These are phyloP conservation scores for Lobophora halterata DNA, from an alignment of 2,888 invertebrate species.

Conservation along the genomic window DNA sequence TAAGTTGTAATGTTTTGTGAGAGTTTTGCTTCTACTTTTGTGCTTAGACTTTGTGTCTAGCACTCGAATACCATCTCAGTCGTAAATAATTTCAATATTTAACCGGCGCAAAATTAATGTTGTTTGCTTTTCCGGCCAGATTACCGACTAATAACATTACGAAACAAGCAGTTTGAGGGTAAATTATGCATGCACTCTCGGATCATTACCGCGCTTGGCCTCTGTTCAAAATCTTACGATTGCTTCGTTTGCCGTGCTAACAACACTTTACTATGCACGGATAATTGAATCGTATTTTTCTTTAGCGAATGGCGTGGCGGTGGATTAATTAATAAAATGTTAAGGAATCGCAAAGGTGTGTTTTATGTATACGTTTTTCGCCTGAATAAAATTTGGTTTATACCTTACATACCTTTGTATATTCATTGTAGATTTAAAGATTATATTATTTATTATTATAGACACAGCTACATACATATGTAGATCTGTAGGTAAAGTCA, in stretches of 20 bases:
- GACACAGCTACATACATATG: too few species aligned
- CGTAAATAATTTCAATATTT: slow-evolving; percentile 79
- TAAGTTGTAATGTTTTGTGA: too few species aligned
- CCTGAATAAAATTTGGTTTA: too few species aligned
- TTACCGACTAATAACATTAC: slow-evolving; percentile 80
- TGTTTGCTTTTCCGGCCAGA: slow-evolving; percentile 74
- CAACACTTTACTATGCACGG: slow-evolving; percentile 38
- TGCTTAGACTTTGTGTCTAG: too few species aligned
- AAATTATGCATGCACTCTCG: slow-evolving; percentile 80
- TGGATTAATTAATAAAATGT: neutral
- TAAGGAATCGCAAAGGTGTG: slow-evolving; percentile 6
- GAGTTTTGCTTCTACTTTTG: too few species aligned
- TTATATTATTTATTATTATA: too few species aligned
- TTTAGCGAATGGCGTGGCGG: slow-evolving; percentile 6
- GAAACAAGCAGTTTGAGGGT: slow-evolving; percentile 75
- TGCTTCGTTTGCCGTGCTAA: slow-evolving; percentile 44
- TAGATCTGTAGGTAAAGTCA: too few species aligned
- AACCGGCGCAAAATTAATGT: slow-evolving; percentile 68
- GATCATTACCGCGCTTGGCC: slow-evolving; percentile 75
- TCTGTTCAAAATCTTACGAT: slow-evolving; percentile 62
- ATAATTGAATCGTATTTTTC: slow-evolving; percentile 33
- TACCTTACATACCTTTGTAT: too few species aligned
- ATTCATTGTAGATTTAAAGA: too few species aligned
- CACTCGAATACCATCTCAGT: slow-evolving; percentile 35
- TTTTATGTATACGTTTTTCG: too few species aligned